Evolutionary conservation across 2,888 invertebrate species (phyloP).

Genomic region (Cephus pygmeus): DNA sequence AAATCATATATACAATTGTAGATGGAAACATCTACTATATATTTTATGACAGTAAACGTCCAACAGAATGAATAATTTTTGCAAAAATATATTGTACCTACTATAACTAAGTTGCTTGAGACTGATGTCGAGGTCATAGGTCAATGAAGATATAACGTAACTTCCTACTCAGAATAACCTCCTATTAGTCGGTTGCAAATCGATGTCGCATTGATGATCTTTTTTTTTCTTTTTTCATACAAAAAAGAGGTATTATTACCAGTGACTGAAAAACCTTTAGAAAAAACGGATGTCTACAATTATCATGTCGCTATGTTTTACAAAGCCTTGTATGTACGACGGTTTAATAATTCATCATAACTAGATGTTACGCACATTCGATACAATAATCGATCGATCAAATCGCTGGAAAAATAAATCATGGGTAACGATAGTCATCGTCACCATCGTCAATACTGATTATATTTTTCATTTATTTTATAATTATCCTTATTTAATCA

Average conservation of each 20-base stretch:
- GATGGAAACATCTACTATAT: background rate
- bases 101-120: background rate
- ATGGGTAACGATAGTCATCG: background rate
- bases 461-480: background rate
- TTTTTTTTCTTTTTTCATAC: background rate
- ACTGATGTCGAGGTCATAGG: background rate
- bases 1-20: background rate
- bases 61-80: background rate
- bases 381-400: background rate
- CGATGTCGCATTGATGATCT: background rate
- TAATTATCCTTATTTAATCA: background rate
- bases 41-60: background rate
- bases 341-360: background rate
- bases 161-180: background rate
- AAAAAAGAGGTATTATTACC: background rate
- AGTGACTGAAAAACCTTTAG: background rate
- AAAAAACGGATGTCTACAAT: background rate
- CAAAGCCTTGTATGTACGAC: background rate
- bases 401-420: background rate
- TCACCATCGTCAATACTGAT: background rate
- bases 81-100: background rate
- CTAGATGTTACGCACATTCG: background rate
- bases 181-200: background rate
- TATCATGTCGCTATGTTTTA: background rate
- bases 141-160: background rate